A percentile compares a stretch with the other conserved stretches of the same genome.
Evolutionary conservation across 2,888 invertebrate species (phyloP).

Genomic region (Andrena haemorrhoa): DNA sequence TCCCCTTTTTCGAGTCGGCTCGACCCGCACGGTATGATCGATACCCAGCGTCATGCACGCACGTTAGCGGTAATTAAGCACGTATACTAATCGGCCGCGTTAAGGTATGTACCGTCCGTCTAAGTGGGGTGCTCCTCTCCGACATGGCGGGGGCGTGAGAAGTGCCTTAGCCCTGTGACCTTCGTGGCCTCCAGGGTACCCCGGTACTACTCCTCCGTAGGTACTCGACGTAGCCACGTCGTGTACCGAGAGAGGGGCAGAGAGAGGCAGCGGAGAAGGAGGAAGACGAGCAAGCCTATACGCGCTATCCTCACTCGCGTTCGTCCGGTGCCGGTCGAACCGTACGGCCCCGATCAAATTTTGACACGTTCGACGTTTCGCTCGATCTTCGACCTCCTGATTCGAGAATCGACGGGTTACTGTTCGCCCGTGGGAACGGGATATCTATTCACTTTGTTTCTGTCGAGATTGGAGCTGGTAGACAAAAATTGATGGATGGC

Average conservation of each 20-base stretch:
- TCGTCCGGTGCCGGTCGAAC: slow-evolving; percentile 45
- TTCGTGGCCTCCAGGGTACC: slow-evolving; percentile 79
- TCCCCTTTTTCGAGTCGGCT: slow-evolving; percentile 11
- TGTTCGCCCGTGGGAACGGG: slow-evolving; percentile 66
- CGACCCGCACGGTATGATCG: slow-evolving; percentile 75
- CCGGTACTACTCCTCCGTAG: slow-evolving; percentile 73
- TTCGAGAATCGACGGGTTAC: slow-evolving; percentile 74
- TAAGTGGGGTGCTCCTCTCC: slow-evolving; percentile 82
- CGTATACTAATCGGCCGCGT: slow-evolving; percentile 83
- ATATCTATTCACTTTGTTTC: slow-evolving; percentile 43
- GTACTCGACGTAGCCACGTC: slow-evolving; percentile 76
- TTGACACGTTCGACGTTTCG: slow-evolving; percentile 82
- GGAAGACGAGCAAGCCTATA: slow-evolving; percentile 22
- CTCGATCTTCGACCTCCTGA: slow-evolving; percentile 77
- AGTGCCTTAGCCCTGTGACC: slow-evolving; percentile 84
- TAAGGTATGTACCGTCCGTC: slow-evolving; percentile 80
- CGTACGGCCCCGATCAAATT: slow-evolving; percentile 80
- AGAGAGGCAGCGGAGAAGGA: slow-evolving; percentile 21
- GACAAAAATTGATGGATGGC: slow-evolving; percentile 37
- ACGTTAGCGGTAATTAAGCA: slow-evolving; percentile 83
- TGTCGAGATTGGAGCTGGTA: slow-evolving; percentile 21
- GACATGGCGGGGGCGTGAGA: slow-evolving; percentile 84
- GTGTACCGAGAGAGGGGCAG: slow-evolving; percentile 56
- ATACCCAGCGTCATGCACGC: slow-evolving; percentile 80
- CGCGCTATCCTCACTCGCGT: slow-evolving; percentile 64